Evolutionary conservation across 2,888 invertebrate species (phyloP).

Genomic region (Hirtodrosophila cameraria): DNA sequence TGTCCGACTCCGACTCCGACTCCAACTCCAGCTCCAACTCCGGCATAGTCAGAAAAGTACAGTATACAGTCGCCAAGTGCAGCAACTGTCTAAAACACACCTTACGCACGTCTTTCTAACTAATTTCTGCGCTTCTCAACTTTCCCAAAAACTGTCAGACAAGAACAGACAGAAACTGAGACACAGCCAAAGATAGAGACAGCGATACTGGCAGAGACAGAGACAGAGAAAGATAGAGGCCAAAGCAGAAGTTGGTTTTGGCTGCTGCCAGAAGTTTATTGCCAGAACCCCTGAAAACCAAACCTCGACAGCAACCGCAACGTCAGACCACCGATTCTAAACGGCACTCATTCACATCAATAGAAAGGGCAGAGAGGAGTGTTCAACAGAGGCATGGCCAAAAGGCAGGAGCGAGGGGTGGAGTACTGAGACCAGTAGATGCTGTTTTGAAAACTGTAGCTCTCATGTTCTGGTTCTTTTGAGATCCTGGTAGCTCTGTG

Average conservation of each 20-base stretch:
- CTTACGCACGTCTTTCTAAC: constrained; percentile 74
- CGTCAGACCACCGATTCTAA: constrained; percentile 52
- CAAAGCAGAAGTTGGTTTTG: constrained; percentile 41
- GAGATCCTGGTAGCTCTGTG: constrained; percentile 7
- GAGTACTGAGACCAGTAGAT: constrained; percentile 10
- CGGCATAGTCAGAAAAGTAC: neutral
- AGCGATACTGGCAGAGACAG: neutral
- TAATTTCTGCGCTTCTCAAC: constrained; percentile 72
- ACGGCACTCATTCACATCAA: constrained; percentile 61
- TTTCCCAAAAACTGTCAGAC: constrained; percentile 46
- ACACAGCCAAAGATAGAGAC: too few species aligned
- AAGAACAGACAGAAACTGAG: neutral
- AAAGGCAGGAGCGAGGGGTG: neutral
- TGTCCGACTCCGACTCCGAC: too few species aligned
- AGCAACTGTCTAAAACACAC: constrained; percentile 61
- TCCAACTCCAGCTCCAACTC: too few species aligned
- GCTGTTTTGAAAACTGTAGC: constrained; percentile 45
- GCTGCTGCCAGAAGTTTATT: constrained; percentile 70
- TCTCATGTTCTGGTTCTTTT: constrained; percentile 10
- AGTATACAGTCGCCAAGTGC: constrained; percentile 11
- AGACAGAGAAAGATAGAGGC: neutral
- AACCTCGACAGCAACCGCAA: constrained; percentile 18
- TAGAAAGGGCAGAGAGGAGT: neutral
- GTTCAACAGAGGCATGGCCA: too few species aligned
- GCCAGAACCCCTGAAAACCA: constrained; percentile 23